Base-by-base conservation (phyloP, 2,797 vertebrate genomes). In the Paramormyrops hopkinsi region DNA sequence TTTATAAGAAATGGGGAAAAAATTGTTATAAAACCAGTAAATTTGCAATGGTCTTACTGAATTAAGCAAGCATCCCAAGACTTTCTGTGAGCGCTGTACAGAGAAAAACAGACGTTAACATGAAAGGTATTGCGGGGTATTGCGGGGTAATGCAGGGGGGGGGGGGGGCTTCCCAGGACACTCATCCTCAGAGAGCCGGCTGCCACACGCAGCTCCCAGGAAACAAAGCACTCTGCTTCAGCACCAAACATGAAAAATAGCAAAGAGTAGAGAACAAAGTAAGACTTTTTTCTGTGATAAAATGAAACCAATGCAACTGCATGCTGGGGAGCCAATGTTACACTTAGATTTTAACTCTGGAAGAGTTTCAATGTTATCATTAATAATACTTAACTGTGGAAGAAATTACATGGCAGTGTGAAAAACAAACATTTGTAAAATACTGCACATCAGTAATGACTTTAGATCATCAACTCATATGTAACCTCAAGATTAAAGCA, bases 271-370 rank as follows among this genome's bases (percentile, higher is more conserved):
- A 88, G 88, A 76, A 90, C 85, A 90, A 89, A 89, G 87, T 73
- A 44, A 87, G 53, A 62, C 46, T 89, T 93, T 93, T 93, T 92
- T 93, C 90, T 90, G 90, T 91, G 92, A 86, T 90, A 93, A 92
- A 92, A 86, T 87, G 88, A 92, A 93, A 92, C 8, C 54, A 54
- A 90, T 94, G 94, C 93, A 95, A 94, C 93, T 88, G 88, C 37
- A 90, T 93, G 91, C 90, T 90, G 88, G 89, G 90, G 69, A 90
- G n/a, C 92, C 59, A 91, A 89, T 69, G 90, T 7, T 89, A 91
- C 88, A 89, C 88, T 87, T 92, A 91, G 51, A 93, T 62, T 90
- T 92, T 56, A 73, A 56, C 89, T 69, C 62, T 37, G 65, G 6
- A 33, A 51, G 65, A 53, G 11, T 62, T 65, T 82, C 33, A 84